Base-by-base conservation (phyloP, 1,140 invertebrate species). In the Trichonephila clavata region DNA sequence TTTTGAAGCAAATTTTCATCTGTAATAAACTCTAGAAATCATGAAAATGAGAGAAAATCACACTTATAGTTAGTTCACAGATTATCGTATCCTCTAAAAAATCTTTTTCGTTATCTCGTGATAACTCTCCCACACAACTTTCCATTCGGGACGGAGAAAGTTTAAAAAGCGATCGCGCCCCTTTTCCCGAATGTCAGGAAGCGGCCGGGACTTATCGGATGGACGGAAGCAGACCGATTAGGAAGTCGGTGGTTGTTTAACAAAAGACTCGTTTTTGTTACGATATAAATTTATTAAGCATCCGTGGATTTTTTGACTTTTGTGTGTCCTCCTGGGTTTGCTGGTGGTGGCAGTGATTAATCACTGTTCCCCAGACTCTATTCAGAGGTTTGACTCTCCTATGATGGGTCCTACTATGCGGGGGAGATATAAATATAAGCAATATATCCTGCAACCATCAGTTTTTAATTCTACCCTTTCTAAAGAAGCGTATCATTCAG, bases 251-350 rank as follows among this genome's bases (percentile, higher is more conserved):
- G 65, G 65, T 68, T 68, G 65, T 27, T 68, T 68, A 68, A 68
- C 65, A 68, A 68, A 68, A n/a, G 24, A 68, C 65, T 68, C n/a
- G 65, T 68, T 68, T n/a, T 68, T n/a, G n/a, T 68, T n/a, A n/a
- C 21, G 24, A 24, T 68, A 68, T n/a, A 68, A 68, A 68, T 68
- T 68, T 68, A 68, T 24, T 68, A 24, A 50, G 10, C 24, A 21
- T 13, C 65, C 24, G 65, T 10, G 24, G 65, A 68, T 68, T 68
- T 68, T 68, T 27, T 10, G 65, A 68, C 24, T 68, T 68, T 68
- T 24, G 10, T 68, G 13, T 21, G 3, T 65, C n/a, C 65, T 24
- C 65, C 65, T 21, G 65, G n/a, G n/a, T 24, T n/a, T 27, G 3
- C 7, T 50, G 50, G 50, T 50, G 50, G 50, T 50, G 50, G 50